Percentiles rank a stretch among this genome's conserved stretches.
Evolutionary conservation across 2,797 vertebrate genomes (phyloP).

Genomic region (Pelodytes ibericus): DNA sequence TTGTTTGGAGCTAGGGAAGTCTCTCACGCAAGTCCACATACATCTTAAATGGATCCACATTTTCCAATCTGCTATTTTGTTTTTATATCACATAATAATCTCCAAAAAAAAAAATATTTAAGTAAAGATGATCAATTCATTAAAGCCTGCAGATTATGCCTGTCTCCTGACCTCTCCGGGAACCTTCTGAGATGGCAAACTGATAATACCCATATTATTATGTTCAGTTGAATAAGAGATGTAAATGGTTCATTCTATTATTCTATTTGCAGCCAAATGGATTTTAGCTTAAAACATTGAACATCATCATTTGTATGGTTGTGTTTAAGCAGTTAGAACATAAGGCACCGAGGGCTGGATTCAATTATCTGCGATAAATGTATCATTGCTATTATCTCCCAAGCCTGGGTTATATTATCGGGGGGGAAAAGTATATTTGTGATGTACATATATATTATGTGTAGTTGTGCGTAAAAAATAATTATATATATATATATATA

Average conservation of each 20-base stretch:
- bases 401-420: too few species aligned
- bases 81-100: conserved; percentile 51
- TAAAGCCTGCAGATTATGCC: conserved; percentile 39
- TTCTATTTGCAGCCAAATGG: background rate
- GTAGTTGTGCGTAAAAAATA: too few species aligned
- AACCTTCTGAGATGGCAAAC: background rate
- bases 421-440: too few species aligned
- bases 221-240: background rate
- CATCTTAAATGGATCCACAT: conserved; percentile 79
- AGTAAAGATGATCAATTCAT: conserved; percentile 61
- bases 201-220: too few species aligned
- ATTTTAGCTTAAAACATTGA: background rate
- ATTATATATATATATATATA: too few species aligned
- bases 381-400: too few species aligned
- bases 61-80: conserved; percentile 71
- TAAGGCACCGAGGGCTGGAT: background rate
- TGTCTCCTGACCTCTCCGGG: background rate
- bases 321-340: background rate
- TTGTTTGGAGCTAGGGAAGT: conserved; percentile 84
- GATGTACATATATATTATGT: too few species aligned
- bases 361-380: background rate
- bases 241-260: background rate
- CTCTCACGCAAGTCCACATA: conserved; percentile 86
- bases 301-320: background rate
- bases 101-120: conserved; percentile 46